Conservation (phyloP, 2,888 invertebrate species). For the Amphipyra berbera region DNA sequence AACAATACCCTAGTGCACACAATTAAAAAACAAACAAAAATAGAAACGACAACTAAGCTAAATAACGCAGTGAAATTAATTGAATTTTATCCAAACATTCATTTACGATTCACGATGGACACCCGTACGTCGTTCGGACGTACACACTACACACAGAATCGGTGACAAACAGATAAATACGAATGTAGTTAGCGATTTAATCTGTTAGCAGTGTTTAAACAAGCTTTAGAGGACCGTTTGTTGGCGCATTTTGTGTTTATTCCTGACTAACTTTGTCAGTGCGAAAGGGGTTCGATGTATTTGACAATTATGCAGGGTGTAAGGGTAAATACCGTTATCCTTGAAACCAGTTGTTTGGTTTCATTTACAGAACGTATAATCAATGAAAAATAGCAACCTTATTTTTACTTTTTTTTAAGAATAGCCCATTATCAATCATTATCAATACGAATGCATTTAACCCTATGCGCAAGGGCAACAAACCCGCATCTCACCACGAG, state of each 20-base stretch:
- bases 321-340: too few relatives aligned
- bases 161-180: constrained; percentile 49
- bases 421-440: too few relatives aligned
- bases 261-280: constrained; percentile 3
- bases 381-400: too few relatives aligned
- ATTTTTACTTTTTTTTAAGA: too few relatives aligned
- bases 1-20: too few relatives aligned
- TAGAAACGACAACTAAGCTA: constrained; percentile 15
- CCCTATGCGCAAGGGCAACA: too few relatives aligned
- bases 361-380: too few relatives aligned
- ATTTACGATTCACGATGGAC: constrained; percentile 27
- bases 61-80: constrained; percentile 35
- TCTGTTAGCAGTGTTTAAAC: constrained; percentile 46
- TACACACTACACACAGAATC: constrained; percentile 16
- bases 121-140: background rate
- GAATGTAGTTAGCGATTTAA: constrained; percentile 41
- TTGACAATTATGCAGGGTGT: too few relatives aligned
- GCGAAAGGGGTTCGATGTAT: too few relatives aligned
- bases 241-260: constrained; percentile 22
- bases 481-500: too few relatives aligned
- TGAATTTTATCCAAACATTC: constrained; percentile 48
- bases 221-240: constrained; percentile 20
- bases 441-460: too few relatives aligned
- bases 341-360: too few relatives aligned
- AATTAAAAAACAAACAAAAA: constrained; percentile 13